Percentiles rank a stretch among this genome's conserved stretches.
Evolutionary conservation across 1,140 invertebrate species (phyloP).

Genomic region (Lepidostoma basale): DNA sequence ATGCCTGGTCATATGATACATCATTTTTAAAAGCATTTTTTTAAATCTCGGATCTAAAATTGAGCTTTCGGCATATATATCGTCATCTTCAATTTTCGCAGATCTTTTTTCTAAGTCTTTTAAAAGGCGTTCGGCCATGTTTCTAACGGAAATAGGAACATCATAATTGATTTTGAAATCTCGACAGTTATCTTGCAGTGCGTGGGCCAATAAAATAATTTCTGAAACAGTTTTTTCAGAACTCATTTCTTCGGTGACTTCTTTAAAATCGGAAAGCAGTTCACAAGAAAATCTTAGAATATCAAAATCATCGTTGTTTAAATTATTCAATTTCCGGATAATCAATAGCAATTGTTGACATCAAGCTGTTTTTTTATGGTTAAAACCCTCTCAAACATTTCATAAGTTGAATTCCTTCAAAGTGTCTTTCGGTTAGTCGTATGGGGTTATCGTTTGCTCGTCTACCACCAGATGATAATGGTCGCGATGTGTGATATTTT

Average conservation of each 20-base stretch:
- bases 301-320: background rate
- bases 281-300: background rate
- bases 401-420: conserved; percentile 47
- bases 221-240: conserved; percentile 37
- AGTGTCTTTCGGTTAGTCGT: too few species aligned
- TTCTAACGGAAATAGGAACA: background rate
- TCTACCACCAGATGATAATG: too few species aligned
- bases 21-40: background rate
- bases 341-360: conserved; percentile 15
- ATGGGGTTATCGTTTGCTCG: too few species aligned
- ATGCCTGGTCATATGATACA: too few species aligned
- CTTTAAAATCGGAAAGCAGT: conserved; percentile 4
- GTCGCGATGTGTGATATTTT: too few species aligned
- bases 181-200: too few species aligned
- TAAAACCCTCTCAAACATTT: conserved; percentile 43
- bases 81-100: background rate
- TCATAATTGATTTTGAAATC: background rate
- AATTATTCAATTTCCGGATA: background rate
- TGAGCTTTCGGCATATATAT: background rate
- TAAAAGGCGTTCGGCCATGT: too few species aligned
- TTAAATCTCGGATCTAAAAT: background rate
- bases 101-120: background rate
- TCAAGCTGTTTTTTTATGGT: conserved; percentile 34
- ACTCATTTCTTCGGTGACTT: conserved; percentile 30
- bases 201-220: too few species aligned